Evolutionary conservation across 1,140 invertebrate genomes (phyloP).

Genomic region (Drosophila kikkawai): DNA sequence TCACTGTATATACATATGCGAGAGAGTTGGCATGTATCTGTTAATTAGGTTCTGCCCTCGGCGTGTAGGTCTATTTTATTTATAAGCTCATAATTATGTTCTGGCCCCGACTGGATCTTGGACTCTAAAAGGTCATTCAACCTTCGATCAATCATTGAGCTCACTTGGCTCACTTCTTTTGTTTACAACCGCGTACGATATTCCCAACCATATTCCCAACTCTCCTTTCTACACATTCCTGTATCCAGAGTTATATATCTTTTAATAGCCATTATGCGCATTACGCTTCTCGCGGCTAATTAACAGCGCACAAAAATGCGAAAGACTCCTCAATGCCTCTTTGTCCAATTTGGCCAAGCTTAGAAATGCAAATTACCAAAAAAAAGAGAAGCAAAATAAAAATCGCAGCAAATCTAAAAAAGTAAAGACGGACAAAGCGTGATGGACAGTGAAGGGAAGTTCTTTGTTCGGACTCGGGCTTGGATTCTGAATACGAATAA

Average conservation of each 20-base stretch:
- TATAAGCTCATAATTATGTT: conserved; percentile 60
- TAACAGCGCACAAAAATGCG: conserved; percentile 60
- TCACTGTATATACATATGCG: conserved; percentile 22
- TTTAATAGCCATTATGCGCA: conserved; percentile 61
- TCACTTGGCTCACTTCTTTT: conserved; percentile 37
- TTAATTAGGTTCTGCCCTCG: conserved; percentile 35
- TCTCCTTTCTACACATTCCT: conserved; percentile 33
- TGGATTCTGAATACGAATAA: conserved; percentile 18
- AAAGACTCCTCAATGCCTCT: conserved; percentile 58
- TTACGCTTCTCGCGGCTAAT: conserved; percentile 64
- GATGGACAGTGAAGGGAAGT: conserved; percentile 73
- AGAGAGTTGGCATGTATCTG: conserved; percentile 16
- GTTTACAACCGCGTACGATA: conserved; percentile 33
- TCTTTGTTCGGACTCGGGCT: conserved; percentile 60
- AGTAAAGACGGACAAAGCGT: conserved; percentile 23
- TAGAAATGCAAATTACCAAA: conserved; percentile 74
- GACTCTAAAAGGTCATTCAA: conserved; percentile 55
- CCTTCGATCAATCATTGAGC: conserved; percentile 71
- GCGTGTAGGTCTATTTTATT: conserved; percentile 55
- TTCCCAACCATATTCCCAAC: conserved; percentile 13
- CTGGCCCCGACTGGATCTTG: conserved; percentile 18
- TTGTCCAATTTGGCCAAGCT: conserved; percentile 64
- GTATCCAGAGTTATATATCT: conserved; percentile 34
- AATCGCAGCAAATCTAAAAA: not conserved
- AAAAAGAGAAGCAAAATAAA: conserved; percentile 8